A percentile compares a stretch with the other conserved stretches of the same genome.
Conservation (phyloP, 2,888 invertebrate species). For the Amphiduros pacificus region DNA sequence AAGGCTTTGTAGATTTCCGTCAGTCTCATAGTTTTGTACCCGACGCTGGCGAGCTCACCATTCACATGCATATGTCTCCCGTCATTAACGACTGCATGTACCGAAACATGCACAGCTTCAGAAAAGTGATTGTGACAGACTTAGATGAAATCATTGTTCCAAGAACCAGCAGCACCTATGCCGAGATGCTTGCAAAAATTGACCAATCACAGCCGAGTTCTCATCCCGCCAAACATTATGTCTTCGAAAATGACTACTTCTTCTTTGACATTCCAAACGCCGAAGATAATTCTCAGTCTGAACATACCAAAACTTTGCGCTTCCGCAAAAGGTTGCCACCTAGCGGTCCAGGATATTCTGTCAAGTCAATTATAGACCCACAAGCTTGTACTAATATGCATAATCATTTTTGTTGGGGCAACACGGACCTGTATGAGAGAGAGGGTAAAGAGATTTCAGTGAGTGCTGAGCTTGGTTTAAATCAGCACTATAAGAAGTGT, state of each 20-base stretch:
- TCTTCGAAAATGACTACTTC: constrained; percentile 13
- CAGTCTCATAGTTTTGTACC: constrained; percentile 15
- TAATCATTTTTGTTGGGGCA: constrained; percentile 27
- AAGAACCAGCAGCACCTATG: constrained; percentile 1
- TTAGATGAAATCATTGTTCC: constrained; percentile 15
- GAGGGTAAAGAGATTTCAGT: constrained; percentile 6
- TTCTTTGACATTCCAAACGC: constrained; percentile 10
- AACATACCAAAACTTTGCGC: background rate
- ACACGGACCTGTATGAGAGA: background rate
- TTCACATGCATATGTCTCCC: constrained; percentile 28
- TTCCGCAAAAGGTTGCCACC: constrained; percentile 5
- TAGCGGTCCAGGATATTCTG: constrained; percentile 10
- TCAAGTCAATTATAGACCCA: constrained; percentile 24
- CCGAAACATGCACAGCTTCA: constrained; percentile 24
- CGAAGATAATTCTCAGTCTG: background rate
- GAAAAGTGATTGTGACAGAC: constrained; percentile 16
- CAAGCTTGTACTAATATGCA: constrained; percentile 22
- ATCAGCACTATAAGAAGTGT: constrained; percentile 24
- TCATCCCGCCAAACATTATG: constrained; percentile 11
- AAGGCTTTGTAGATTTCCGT: constrained; percentile 14
- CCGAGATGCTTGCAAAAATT: constrained; percentile 2
- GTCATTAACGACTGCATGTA: constrained; percentile 30
- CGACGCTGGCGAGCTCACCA: constrained; percentile 6
- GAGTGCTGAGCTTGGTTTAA: constrained; percentile 7
- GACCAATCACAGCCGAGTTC: background rate